phyloP scores from a whole-genome alignment of 1,140 invertebrate genomes.

The Megathymus violae region DNA sequence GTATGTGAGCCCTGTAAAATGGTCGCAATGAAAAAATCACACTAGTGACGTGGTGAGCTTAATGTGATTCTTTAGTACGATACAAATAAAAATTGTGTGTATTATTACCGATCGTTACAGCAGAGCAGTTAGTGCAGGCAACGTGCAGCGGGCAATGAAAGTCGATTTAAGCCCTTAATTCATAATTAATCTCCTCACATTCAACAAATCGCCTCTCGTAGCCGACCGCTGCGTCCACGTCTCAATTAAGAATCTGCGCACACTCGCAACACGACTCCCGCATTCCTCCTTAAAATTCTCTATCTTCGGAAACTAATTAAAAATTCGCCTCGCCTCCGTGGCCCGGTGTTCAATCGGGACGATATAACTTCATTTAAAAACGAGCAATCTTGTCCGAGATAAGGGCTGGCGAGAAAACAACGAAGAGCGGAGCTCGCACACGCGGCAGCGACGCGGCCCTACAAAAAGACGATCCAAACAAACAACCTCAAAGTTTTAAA shows the following conservation, averaged over 20 bases:
- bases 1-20: not conserved
- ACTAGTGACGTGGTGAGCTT: slow-evolving; percentile 30
- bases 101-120: slow-evolving; percentile 61
- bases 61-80: slow-evolving; percentile 50
- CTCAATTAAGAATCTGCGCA: slow-evolving; percentile 77
- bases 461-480: slow-evolving; percentile 72
- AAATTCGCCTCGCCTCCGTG: slow-evolving; percentile 80
- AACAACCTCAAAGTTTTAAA: slow-evolving; percentile 77
- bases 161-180: slow-evolving; percentile 58
- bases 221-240: slow-evolving; percentile 55
- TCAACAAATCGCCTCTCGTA: slow-evolving; percentile 60
- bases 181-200: slow-evolving; percentile 63
- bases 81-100: slow-evolving; percentile 48
- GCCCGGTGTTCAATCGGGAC: slow-evolving; percentile 76
- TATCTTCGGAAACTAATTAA: slow-evolving; percentile 83
- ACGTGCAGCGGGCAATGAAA: slow-evolving; percentile 40
- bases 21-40: slow-evolving; percentile 36
- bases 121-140: slow-evolving; percentile 34
- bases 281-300: slow-evolving; percentile 78
- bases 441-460: slow-evolving; percentile 62
- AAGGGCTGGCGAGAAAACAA: slow-evolving; percentile 81
- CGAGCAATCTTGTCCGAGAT: slow-evolving; percentile 81
- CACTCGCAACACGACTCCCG: slow-evolving; percentile 67
- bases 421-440: slow-evolving; percentile 75
- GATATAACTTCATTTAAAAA: slow-evolving; percentile 84